These are phyloP conservation scores for Passer domesticus DNA, from an alignment of 2,113 vertebrate genomes.

Conservation along the genomic window DNA sequence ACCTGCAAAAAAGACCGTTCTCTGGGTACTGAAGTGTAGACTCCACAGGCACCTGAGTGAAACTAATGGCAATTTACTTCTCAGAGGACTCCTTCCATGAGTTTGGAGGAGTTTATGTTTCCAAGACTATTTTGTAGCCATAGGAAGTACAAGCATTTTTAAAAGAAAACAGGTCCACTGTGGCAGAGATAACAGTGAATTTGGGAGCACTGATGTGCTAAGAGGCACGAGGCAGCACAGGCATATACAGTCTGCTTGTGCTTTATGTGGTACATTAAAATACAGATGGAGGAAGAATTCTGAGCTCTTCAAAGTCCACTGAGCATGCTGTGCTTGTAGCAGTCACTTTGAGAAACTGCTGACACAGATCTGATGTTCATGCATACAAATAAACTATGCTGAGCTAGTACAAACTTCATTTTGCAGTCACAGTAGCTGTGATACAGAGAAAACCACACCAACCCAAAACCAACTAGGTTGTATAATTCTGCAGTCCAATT, in stretches of 20 bases:
- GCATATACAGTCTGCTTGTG: fast-evolving
- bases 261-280: too few relatives aligned
- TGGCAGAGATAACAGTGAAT: not conserved
- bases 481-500: not conserved
- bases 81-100: not conserved
- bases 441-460: not conserved
- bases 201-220: not conserved
- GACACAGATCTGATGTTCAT: not conserved
- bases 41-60: not conserved
- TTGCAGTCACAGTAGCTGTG: not conserved
- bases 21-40: not conserved
- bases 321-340: not conserved
- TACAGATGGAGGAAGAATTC: not conserved
- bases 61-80: not conserved
- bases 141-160: not conserved
- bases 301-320: not conserved
- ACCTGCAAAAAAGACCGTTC: not conserved
- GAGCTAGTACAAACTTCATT: not conserved
- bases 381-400: not conserved
- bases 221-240: not conserved
- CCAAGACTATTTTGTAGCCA: not conserved
- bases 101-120: not conserved
- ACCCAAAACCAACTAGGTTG: not conserved
- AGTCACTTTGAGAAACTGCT: not conserved
- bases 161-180: not conserved